Evolutionary conservation across 2,797 vertebrate genomes (phyloP), one percentile per base, ranked within the genome.

Genomic region (Alca torda): DNA sequence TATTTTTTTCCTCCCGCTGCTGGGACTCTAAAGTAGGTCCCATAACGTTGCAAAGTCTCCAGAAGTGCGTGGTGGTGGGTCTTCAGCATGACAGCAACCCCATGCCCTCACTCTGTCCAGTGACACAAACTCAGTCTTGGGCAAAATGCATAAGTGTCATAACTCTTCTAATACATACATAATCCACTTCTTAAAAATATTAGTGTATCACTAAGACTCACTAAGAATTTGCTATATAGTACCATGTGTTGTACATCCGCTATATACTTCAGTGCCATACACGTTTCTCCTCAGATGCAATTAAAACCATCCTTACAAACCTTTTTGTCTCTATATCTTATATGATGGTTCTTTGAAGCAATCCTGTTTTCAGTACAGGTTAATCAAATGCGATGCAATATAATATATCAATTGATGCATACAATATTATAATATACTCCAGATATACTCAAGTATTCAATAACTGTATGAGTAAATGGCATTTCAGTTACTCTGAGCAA

Each of bases 201-300:
- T 10, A 84, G 16, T 1, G 4, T 20, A 16, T 56, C 0, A 0
- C 37, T 50, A 67, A 69, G 73, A 48, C 11, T 56, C 15, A 21
- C 30, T 46, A 68, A 63, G 26, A 82, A 61, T 54, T 76, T 89
- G 11, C 19, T 73, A 4, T 61, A 15, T 14, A 54, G 41, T 50
- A 60, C 18, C 6, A n/a, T 24, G 21, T 63, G 11, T 39, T 60
- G 11, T 69, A 46, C 9, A 50, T 45, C 54, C 13, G 6, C 18
- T 93, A 6, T 24, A 39, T 81, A 24, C 16, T 59, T 73, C 30
- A 61, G 10, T 51, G 54, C 2, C 35, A 70, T n/a, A 20, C 6
- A 63, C 76, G 82, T 67, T 95, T 78, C 46, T 90, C 51, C 16
- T 57, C 43, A 73, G 45, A 65, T 57, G 43, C 24, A 82, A 79